These are phyloP conservation scores for Pammene aurita DNA, from an alignment of 2,888 invertebrate species.

Conservation along the genomic window DNA sequence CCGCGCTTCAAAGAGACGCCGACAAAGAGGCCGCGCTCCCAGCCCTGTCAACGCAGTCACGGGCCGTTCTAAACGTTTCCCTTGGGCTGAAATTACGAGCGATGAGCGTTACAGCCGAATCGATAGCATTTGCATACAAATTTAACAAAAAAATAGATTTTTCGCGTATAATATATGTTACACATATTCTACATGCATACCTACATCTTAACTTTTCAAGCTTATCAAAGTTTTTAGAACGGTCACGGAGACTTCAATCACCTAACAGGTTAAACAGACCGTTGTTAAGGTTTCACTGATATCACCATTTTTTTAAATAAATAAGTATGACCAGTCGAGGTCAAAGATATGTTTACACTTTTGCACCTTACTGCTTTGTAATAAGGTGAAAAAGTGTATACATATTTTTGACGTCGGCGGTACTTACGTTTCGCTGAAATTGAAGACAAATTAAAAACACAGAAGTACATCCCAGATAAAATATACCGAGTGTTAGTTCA, in stretches of 20 bases:
- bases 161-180: neutral
- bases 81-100: constrained; percentile 71
- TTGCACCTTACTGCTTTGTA: no score
- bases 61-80: constrained; percentile 68
- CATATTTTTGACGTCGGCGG: no score
- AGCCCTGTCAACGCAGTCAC: constrained; percentile 79
- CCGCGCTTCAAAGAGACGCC: constrained; percentile 76
- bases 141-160: constrained; percentile 47
- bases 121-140: constrained; percentile 70
- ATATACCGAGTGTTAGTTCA: constrained; percentile 36
- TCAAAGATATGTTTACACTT: no score
- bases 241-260: neutral
- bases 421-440: no score
- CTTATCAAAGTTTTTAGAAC: neutral
- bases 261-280: no score
- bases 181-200: neutral
- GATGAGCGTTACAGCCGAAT: constrained; percentile 74
- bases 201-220: neutral
- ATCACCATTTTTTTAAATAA: no score
- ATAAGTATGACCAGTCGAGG: no score
- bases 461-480: constrained; percentile 29
- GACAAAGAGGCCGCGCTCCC: constrained; percentile 72
- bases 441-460: neutral
- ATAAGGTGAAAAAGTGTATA: no score
- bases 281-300: no score